phyloP scores from a whole-genome alignment of 2,888 invertebrate genomes.

The Heliconius charithonia region DNA sequence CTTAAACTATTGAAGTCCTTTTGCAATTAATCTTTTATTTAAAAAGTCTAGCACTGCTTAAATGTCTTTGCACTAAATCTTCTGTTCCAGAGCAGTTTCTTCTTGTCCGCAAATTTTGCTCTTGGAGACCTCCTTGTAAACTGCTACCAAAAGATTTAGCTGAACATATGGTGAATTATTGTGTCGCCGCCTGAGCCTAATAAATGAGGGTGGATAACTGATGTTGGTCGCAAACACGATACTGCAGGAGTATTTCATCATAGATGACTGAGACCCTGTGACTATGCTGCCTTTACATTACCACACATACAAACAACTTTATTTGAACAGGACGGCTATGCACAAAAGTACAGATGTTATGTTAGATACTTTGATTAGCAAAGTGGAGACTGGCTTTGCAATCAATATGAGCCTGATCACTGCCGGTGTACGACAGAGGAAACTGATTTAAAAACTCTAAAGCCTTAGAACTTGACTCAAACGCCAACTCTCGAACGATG shows the following conservation, averaged over 20 bases:
- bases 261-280: constrained; percentile 56
- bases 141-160: constrained; percentile 53
- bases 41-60: constrained; percentile 49
- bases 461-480: constrained; percentile 92
- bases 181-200: constrained; percentile 67
- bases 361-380: constrained; percentile 81
- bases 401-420: constrained; percentile 90
- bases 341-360: constrained; percentile 65
- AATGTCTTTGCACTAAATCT: constrained; percentile 49
- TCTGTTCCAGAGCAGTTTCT: constrained; percentile 36
- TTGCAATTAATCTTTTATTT: constrained; percentile 41
- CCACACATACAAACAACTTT: constrained; percentile 68
- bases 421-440: constrained; percentile 88
- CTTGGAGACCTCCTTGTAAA: constrained; percentile 42
- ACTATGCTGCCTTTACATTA: constrained; percentile 68
- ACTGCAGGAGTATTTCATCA: constrained; percentile 26
- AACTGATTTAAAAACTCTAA: constrained; percentile 94
- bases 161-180: constrained; percentile 58
- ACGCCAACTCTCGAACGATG: constrained; percentile 94
- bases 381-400: constrained; percentile 91
- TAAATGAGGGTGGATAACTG: constrained; percentile 66
- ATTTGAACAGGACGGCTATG: constrained; percentile 69
- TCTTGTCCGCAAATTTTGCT: constrained; percentile 45
- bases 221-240: constrained; percentile 39
- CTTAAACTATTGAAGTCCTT: constrained; percentile 30